Evolutionary conservation across 2,113 vertebrate genomes (phyloP).

Genomic region (Nibea coibor): DNA sequence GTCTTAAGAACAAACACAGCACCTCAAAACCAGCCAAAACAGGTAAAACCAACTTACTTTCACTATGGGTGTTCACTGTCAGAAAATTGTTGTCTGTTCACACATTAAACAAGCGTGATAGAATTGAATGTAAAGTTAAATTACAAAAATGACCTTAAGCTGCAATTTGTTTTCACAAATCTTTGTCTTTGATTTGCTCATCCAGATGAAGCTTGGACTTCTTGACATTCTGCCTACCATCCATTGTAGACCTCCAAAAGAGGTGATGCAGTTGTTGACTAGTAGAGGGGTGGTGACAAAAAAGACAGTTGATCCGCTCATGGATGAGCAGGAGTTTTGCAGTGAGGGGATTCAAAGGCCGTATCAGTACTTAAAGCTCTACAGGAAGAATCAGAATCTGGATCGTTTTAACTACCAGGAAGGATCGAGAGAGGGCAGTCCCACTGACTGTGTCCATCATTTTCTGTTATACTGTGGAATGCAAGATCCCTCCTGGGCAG

Average conservation of each 20-base stretch:
- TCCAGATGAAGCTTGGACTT: conserved; percentile 75
- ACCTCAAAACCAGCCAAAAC: conserved; percentile 51
- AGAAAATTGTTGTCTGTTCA: neutral
- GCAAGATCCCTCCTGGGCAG: conserved; percentile 84
- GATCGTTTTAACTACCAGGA: conserved; percentile 76
- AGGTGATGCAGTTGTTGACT: conserved; percentile 70
- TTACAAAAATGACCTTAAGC: neutral
- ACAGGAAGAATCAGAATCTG: conserved; percentile 64
- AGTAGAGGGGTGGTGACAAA: fast-evolving
- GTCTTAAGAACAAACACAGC: conserved; percentile 62
- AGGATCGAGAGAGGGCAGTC: conserved; percentile 55
- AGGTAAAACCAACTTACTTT: conserved; percentile 51
- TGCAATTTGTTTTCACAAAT: neutral
- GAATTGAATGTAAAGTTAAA: neutral
- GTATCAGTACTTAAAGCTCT: conserved; percentile 82
- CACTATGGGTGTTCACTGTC: neutral
- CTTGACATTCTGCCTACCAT: conserved; percentile 81
- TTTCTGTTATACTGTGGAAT: conserved; percentile 80
- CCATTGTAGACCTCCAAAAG: conserved; percentile 77
- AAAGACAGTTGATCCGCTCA: conserved; percentile 73
- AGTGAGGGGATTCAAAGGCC: conserved; percentile 84
- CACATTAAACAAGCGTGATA: neutral
- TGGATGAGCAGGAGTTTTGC: conserved; percentile 79
- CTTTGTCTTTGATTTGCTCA: conserved; percentile 25
- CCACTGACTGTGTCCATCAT: conserved; percentile 76